Conservation (phyloP, 2,888 invertebrate species). For the Meteorus cinctellus region DNA sequence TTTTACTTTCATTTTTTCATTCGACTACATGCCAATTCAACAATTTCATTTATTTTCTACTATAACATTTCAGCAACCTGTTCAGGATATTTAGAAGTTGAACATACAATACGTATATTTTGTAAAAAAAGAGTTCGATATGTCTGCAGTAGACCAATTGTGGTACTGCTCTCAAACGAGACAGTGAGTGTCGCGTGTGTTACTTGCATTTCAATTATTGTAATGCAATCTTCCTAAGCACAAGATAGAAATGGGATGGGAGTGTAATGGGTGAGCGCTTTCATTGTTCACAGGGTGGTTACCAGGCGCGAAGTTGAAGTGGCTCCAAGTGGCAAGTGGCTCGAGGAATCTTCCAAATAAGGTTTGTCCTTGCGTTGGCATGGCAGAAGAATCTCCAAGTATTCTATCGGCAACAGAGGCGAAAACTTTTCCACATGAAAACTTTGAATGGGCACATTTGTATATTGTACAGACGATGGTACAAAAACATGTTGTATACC, state of each 20-base stretch:
- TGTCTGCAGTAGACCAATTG: slow-evolving; percentile 25
- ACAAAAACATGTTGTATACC: background rate
- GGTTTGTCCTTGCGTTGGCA: slow-evolving; percentile 13
- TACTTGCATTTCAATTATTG: slow-evolving; percentile 66
- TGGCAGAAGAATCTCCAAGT: slow-evolving; percentile 4
- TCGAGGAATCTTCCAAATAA: background rate
- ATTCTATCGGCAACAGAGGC: slow-evolving; percentile 5
- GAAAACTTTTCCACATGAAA: slow-evolving; percentile 1
- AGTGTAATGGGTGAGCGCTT: background rate
- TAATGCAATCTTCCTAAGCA: slow-evolving; percentile 56
- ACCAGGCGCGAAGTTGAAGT: background rate
- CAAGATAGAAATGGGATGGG: background rate
- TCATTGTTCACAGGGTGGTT: background rate
- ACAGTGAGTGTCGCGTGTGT: slow-evolving; percentile 53
- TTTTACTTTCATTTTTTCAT: slow-evolving; percentile 70
- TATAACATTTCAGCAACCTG: slow-evolving; percentile 18
- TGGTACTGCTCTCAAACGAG: slow-evolving; percentile 47
- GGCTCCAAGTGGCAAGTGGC: background rate
- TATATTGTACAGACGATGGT: background rate
- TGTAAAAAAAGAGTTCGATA: background rate
- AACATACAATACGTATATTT: background rate
- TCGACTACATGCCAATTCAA: slow-evolving; percentile 69
- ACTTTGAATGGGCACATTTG: background rate
- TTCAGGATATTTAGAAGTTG: background rate
- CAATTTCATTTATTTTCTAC: slow-evolving; percentile 69